Conservation (phyloP, 1,140 invertebrate species). For the Cotesia chilonis region DNA sequence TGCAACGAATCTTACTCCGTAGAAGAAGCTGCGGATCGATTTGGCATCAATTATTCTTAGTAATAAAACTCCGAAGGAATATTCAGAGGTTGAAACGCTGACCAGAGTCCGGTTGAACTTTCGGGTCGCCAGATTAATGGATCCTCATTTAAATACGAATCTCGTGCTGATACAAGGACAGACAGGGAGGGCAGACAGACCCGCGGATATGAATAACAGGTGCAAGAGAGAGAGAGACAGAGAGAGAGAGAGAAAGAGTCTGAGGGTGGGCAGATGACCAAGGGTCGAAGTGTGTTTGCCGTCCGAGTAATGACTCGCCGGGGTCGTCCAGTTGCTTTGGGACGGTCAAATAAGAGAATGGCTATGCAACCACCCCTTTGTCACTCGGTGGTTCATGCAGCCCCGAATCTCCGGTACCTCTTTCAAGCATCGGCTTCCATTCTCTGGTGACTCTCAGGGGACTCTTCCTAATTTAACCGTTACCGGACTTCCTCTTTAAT, state of each 20-base stretch:
- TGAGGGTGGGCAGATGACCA: slow-evolving; percentile 52
- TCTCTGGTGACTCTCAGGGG: slow-evolving; percentile 18
- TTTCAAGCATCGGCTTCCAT: slow-evolving; percentile 26
- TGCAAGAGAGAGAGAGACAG: slow-evolving; percentile 19
- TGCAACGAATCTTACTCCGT: no score
- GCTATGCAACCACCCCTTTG: slow-evolving; percentile 54
- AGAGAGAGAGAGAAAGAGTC: slow-evolving; percentile 16
- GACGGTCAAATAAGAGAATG: slow-evolving; percentile 50
- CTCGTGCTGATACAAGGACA: slow-evolving; percentile 61
- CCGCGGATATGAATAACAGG: background rate
- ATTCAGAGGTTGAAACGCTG: slow-evolving; percentile 40
- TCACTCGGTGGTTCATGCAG: slow-evolving; percentile 10
- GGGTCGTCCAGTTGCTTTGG: slow-evolving; percentile 44
- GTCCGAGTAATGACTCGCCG: slow-evolving; percentile 64
- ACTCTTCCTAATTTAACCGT: slow-evolving; percentile 41
- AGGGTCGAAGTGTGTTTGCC: slow-evolving; percentile 66
- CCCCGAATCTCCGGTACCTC: no score
- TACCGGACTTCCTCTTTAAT: slow-evolving; percentile 39
- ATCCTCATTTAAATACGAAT: slow-evolving; percentile 68
- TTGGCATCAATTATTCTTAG: slow-evolving; percentile 6
- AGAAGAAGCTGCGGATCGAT: no score
- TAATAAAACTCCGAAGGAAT: slow-evolving; percentile 37
- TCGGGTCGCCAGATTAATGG: slow-evolving; percentile 58
- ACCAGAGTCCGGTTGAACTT: slow-evolving; percentile 34
- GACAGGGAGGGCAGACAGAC: slow-evolving; percentile 44